Conservation (phyloP, 2,888 invertebrate species). For the Andrena chrysosceles region DNA sequence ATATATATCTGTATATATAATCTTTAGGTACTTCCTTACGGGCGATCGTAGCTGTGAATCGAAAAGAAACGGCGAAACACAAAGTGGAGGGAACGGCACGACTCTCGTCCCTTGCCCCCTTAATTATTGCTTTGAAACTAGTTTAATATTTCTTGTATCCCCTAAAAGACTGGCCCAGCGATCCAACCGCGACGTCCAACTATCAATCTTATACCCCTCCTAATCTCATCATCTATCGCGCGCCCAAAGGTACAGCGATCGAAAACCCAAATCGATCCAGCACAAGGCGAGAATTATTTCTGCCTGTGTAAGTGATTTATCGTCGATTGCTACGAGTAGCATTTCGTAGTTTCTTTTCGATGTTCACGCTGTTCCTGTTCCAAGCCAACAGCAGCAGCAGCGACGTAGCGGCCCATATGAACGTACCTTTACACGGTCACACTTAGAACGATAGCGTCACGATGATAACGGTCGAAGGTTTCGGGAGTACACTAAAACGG, state of each 20-base stretch:
- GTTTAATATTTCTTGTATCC: conserved; percentile 47
- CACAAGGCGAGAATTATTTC: neutral
- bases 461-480: conserved; percentile 45
- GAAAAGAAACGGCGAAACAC: conserved; percentile 46
- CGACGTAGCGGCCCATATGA: conserved; percentile 45
- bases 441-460: conserved; percentile 41
- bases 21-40: conserved; percentile 59
- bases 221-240: neutral
- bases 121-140: conserved; percentile 64
- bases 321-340: neutral
- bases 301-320: neutral
- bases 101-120: conserved; percentile 1
- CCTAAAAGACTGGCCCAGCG: conserved; percentile 34
- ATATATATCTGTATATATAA: conserved; percentile 27
- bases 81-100: neutral
- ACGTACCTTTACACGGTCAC: conserved; percentile 55
- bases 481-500: conserved; percentile 46
- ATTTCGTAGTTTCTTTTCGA: conserved; percentile 39
- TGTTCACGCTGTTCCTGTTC: neutral
- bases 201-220: neutral
- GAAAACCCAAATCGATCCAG: neutral
- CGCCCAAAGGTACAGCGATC: neutral
- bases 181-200: conserved; percentile 11
- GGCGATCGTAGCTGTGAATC: conserved; percentile 35
- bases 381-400: conserved; percentile 14